A percentile compares a stretch with the other conserved stretches of the same genome.
Evolutionary conservation across 1,140 invertebrate genomes (phyloP).

Genomic region (Apocrypta bakeri): DNA sequence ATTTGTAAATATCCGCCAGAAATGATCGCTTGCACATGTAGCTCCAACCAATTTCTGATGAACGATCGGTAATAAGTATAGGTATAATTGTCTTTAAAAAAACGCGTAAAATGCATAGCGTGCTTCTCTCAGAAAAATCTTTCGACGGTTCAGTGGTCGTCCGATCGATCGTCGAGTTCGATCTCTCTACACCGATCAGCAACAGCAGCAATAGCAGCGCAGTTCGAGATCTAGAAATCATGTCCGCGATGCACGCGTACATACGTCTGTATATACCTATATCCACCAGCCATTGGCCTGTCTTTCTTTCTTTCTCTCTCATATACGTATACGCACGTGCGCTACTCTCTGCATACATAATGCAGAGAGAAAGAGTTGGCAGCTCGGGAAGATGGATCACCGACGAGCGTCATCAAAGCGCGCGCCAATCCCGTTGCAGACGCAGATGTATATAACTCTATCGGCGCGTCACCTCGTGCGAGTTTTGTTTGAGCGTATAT

Average conservation of each 20-base stretch:
- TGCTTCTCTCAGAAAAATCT: too few species aligned
- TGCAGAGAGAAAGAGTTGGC: slow-evolving; percentile 50
- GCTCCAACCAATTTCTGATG: too few species aligned
- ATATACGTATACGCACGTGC: background rate
- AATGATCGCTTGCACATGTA: too few species aligned
- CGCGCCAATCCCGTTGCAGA: slow-evolving; percentile 47
- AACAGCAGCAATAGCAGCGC: background rate
- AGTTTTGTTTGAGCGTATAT: too few species aligned
- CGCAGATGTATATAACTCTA: slow-evolving; percentile 7
- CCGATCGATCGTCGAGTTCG: background rate
- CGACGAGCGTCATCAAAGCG: slow-evolving; percentile 59
- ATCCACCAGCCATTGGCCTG: too few species aligned
- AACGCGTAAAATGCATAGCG: too few species aligned
- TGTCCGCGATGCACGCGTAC: background rate
- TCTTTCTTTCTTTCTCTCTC: too few species aligned
- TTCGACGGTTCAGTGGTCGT: background rate
- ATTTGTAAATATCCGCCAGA: too few species aligned
- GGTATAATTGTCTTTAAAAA: too few species aligned
- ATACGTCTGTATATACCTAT: slow-evolving; percentile 30
- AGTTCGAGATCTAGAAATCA: slow-evolving; percentile 1
- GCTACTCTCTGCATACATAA: background rate
- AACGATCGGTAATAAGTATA: too few species aligned
- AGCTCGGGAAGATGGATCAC: slow-evolving; percentile 65
- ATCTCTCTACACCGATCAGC: background rate
- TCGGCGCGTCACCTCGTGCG: background rate